phyloP scores from a whole-genome alignment of 2,888 invertebrate species.

The Scelioninae gen. 1 region DNA sequence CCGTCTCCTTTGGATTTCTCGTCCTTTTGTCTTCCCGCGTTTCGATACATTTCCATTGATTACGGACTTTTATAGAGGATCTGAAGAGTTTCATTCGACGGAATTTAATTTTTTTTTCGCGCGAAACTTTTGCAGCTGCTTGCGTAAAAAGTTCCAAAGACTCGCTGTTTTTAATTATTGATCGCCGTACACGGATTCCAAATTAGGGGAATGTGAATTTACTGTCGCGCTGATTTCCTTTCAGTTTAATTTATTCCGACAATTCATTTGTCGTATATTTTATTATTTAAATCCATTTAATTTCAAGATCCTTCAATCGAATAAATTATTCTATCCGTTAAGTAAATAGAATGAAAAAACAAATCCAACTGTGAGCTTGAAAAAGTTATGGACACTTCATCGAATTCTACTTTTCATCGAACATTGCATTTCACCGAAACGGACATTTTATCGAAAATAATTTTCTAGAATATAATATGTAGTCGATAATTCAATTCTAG shows the following conservation, averaged over 20 bases:
- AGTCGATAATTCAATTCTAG: too few relatives aligned
- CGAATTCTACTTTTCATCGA: too few relatives aligned
- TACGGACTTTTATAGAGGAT: slow-evolving; percentile 63
- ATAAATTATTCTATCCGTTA: too few relatives aligned
- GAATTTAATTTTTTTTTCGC: slow-evolving; percentile 53
- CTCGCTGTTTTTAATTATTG: slow-evolving; percentile 58
- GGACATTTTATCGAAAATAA: too few relatives aligned
- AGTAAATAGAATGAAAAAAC: too few relatives aligned
- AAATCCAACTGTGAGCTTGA: too few relatives aligned
- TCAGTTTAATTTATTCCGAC: background rate
- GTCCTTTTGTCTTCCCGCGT: slow-evolving; percentile 54
- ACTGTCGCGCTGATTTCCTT: background rate
- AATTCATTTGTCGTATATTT: background rate
- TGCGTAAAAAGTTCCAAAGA: slow-evolving; percentile 52
- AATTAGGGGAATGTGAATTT: slow-evolving; percentile 30
- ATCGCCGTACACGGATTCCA: slow-evolving; percentile 48
- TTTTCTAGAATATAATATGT: too few relatives aligned
- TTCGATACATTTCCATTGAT: slow-evolving; percentile 70
- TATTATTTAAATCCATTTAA: background rate
- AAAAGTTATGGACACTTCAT: too few relatives aligned
- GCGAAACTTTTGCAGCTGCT: slow-evolving; percentile 69
- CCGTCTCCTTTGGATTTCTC: slow-evolving; percentile 57
- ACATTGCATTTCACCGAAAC: too few relatives aligned
- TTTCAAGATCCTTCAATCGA: too few relatives aligned
- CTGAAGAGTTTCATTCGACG: slow-evolving; percentile 43